These are phyloP conservation scores for Dugesia japonica DNA, from an alignment of 2,888 invertebrate genomes.

Conservation along the genomic window DNA sequence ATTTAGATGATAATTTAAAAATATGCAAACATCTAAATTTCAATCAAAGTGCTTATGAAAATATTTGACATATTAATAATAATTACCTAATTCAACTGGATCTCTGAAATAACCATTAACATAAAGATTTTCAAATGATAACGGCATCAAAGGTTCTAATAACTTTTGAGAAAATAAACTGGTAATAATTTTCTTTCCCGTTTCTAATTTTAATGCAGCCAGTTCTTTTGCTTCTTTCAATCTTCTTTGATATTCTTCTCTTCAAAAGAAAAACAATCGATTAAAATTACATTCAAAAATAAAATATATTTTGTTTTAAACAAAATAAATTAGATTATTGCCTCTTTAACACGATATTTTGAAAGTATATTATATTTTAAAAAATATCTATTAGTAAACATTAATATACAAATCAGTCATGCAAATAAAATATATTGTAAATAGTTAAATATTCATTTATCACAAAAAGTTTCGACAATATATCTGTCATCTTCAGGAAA, in stretches of 20 bases:
- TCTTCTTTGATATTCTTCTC: conserved; percentile 10
- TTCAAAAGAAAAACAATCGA: too few relatives aligned
- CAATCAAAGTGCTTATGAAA: too few relatives aligned
- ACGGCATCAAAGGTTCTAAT: not conserved
- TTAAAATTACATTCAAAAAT: too few relatives aligned
- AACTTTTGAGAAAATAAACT: not conserved
- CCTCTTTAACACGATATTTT: not conserved
- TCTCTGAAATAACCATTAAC: conserved; percentile 7
- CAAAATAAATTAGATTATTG: not conserved
- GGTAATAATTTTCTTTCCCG: not conserved
- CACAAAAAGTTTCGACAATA: too few relatives aligned
- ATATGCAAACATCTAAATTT: too few relatives aligned
- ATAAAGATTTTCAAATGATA: conserved; percentile 11
- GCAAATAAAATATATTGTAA: too few relatives aligned
- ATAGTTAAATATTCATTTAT: too few relatives aligned
- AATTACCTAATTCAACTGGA: conserved; percentile 1
- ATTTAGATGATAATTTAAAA: too few relatives aligned
- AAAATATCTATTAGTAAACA: not conserved
- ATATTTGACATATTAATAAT: too few relatives aligned
- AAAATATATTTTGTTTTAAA: not conserved
- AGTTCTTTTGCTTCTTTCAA: not conserved
- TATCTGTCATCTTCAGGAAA: too few relatives aligned
- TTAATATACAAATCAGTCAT: not conserved
- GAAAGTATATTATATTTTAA: not conserved
- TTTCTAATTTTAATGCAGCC: not conserved